Percentiles rank a stretch among this genome's conserved stretches.
Evolutionary conservation across 2,797 vertebrate species (phyloP).

Genomic region (Discoglossus pictus): DNA sequence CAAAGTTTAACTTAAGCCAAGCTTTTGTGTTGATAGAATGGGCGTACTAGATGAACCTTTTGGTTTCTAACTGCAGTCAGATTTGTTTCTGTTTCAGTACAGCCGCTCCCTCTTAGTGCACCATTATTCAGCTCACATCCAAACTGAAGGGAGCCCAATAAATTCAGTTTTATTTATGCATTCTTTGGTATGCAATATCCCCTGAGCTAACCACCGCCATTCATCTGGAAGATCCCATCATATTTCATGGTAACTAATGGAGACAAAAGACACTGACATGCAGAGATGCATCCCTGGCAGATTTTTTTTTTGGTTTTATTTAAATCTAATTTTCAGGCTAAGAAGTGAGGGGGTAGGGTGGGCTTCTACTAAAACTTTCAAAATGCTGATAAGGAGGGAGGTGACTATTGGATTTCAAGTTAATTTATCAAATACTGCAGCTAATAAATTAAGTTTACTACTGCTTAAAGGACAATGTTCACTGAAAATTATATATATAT

Average conservation of each 20-base stretch:
- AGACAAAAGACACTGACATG: slow-evolving; percentile 33
- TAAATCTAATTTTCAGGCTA: slow-evolving; percentile 25
- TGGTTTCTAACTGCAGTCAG: too few relatives aligned
- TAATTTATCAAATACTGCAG: too few relatives aligned
- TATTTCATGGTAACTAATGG: slow-evolving; percentile 35
- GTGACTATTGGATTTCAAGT: slow-evolving; percentile 7
- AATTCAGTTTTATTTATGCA: slow-evolving; percentile 1
- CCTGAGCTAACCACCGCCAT: neutral
- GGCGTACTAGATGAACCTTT: too few relatives aligned
- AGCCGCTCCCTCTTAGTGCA: too few relatives aligned
- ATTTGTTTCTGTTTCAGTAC: too few relatives aligned
- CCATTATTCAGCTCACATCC: neutral
- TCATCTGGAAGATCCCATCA: slow-evolving; percentile 15
- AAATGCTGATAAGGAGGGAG: slow-evolving; percentile 6
- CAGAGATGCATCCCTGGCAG: slow-evolving; percentile 26
- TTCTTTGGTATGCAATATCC: neutral
- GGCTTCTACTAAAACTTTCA: slow-evolving; percentile 25
- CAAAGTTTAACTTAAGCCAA: too few relatives aligned
- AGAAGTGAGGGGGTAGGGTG: slow-evolving; percentile 3
- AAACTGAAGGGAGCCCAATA: neutral
- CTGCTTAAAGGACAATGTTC: too few relatives aligned
- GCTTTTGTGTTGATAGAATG: too few relatives aligned
- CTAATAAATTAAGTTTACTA: too few relatives aligned
- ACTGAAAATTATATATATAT: too few relatives aligned
- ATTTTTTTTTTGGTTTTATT: slow-evolving; percentile 25